Base-by-base conservation (phyloP, 2,888 invertebrate species). In the Malthinus seriepunctatus region DNA sequence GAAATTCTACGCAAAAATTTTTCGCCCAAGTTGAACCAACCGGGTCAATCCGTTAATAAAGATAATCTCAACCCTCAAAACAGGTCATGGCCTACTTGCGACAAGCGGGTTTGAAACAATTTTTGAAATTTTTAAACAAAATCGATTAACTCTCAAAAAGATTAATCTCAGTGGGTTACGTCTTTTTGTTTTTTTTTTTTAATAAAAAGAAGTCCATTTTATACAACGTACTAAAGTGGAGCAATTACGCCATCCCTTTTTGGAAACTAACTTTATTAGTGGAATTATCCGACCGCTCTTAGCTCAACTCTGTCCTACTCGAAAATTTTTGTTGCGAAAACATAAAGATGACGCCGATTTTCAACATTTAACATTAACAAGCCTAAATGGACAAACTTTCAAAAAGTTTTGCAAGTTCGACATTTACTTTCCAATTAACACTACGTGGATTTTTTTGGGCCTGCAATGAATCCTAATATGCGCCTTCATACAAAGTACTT, bases 281-380 rank as follows among this genome's bases (percentile, higher is more conserved):
- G 23, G 3, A 3, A 23, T 23, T 23, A 23, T 23, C 23, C 23
- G 23, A 23, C 23, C 23, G 23, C 23, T 23, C 23, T 2, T 23
- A n/a, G n/a, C 23, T 23, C 23, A 23, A 23, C 23, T 23, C 23
- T 23, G 23, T 5, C 23, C 23, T 23, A 2, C 23, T 23, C 23
- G 23, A 23, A 23, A 23, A 23, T 5, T 23, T 23, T 23, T 23
- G 23, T 23, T 23, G 23, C 23, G 23, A 23, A 23, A 23, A 23
- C 23, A 23, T 23, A 23, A 23, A 23, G 23, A 23, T 23, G 23
- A 23, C 23, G 23, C 23, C 23, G 23, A 23, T 23, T 23, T 23
- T 23, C 2, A 23, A 53, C 57, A 58, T 58, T 48, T 49, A 53
- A 59, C 59, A 54, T 59, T 54, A 59, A 59, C 50, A 59, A 54